phyloP scores from a whole-genome alignment of 2,113 vertebrate species.

The Megaceryle maxima region DNA sequence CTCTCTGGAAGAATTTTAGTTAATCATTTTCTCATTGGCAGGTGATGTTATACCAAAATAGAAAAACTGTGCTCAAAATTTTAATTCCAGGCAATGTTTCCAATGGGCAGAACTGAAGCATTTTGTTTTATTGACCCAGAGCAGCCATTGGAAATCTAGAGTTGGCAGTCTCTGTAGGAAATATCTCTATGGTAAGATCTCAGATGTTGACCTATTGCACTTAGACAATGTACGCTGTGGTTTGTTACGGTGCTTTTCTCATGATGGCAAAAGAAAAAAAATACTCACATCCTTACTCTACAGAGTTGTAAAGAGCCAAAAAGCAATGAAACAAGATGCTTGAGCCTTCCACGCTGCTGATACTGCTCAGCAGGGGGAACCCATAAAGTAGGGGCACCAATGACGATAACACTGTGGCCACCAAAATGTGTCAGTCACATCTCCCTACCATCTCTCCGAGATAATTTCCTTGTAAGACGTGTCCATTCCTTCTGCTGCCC shows the following conservation, averaged over 20 bases:
- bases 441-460: not conserved
- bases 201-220: not conserved
- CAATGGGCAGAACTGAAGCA: not conserved
- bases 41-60: not conserved
- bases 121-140: not conserved
- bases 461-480: not conserved
- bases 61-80: not conserved
- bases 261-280: not conserved
- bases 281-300: not conserved
- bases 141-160: not conserved
- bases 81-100: not conserved
- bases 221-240: not conserved
- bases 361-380: not conserved
- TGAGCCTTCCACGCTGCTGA: not conserved
- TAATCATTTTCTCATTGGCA: not conserved
- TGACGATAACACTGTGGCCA: rapidly evolving
- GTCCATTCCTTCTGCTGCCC: not conserved
- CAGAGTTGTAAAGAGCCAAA: not conserved
- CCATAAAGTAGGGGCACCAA: not conserved
- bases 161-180: not conserved
- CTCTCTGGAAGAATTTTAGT: not conserved
- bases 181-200: not conserved
- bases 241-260: not conserved
- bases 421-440: not conserved
- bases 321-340: not conserved